phyloP scores from a whole-genome alignment of 2,113 vertebrate genomes.

The Neodontobutis hainanensis region DNA sequence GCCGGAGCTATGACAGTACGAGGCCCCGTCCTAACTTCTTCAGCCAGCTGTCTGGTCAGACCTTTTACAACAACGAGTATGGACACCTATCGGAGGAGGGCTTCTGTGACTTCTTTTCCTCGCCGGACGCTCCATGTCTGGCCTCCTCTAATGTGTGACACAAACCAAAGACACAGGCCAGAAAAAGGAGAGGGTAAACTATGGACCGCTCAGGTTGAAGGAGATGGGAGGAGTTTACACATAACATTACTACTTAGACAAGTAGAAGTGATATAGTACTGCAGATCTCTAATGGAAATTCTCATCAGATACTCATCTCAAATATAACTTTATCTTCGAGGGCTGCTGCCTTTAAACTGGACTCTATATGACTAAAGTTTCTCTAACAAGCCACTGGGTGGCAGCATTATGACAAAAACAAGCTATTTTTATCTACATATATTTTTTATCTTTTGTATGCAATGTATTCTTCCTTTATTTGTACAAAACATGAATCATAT shows the following conservation, averaged over 20 bases:
- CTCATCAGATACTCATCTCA: conserved; percentile 33
- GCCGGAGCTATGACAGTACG: conserved; percentile 59
- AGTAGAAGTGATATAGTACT: conserved; percentile 23
- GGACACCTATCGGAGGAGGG: conserved; percentile 87
- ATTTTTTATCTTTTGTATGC: conserved; percentile 74
- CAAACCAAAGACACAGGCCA: conserved; percentile 12
- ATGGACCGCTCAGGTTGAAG: conserved; percentile 5
- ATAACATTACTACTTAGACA: conserved; percentile 15
- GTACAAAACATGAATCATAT: conserved; percentile 66
- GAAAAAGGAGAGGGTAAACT: background rate
- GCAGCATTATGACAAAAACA: conserved; percentile 71
- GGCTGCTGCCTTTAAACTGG: conserved; percentile 49
- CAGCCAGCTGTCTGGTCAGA: conserved; percentile 86
- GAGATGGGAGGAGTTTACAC: background rate
- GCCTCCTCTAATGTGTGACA: conserved; percentile 75
- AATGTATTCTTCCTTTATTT: conserved; percentile 75
- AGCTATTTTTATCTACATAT: conserved; percentile 61
- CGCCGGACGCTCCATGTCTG: conserved; percentile 49
- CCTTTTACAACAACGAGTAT: conserved; percentile 96
- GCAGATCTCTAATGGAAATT: conserved; percentile 6
- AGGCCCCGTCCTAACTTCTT: conserved; percentile 73
- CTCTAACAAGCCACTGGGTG: conserved; percentile 78
- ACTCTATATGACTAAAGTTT: conserved; percentile 62
- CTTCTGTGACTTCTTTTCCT: conserved; percentile 79
- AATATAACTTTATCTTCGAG: conserved; percentile 4